Percentiles rank a stretch among this genome's conserved stretches.
Conservation (phyloP, 2,113 vertebrate species). For the Pachypanchax playfairii region DNA sequence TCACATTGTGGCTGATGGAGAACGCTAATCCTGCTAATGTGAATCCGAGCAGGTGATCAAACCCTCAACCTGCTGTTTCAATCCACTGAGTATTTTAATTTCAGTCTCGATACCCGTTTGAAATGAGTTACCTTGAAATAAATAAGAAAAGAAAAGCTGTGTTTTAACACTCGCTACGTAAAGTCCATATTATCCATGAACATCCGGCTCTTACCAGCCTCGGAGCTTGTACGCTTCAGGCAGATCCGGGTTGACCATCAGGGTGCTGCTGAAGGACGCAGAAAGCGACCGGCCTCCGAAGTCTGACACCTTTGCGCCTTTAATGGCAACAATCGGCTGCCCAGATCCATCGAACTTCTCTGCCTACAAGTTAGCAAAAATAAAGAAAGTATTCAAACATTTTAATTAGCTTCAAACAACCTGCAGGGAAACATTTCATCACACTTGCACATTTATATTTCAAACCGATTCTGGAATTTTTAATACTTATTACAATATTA, state of each 20-base stretch:
- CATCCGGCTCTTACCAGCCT: conserved; percentile 85
- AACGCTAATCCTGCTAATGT: conserved; percentile 69
- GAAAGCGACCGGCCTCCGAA: conserved; percentile 95
- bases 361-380: conserved; percentile 76
- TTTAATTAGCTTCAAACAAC: not conserved
- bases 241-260: conserved; percentile 94
- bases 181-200: conserved; percentile 9
- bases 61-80: conserved; percentile 47
- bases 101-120: conserved; percentile 15
- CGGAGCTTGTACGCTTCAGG: conserved; percentile 94
- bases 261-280: conserved; percentile 88
- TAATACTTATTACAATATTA: not conserved
- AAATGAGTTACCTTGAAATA: not conserved
- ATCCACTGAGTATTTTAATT: conserved; percentile 29
- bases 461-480: too few species aligned
- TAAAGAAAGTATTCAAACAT: not conserved
- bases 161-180: conserved; percentile 8
- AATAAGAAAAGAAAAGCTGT: conserved; percentile 5
- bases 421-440: not conserved
- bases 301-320: conserved; percentile 93
- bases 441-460: not conserved
- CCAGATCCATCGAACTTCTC: conserved; percentile 93
- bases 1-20: conserved; percentile 54
- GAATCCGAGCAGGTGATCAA: conserved; percentile 54
- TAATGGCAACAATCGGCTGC: conserved; percentile 93